Evolutionary conservation across 2,888 invertebrate genomes (phyloP), one percentile per base, ranked within the genome.

Genomic region (Cartodere bifasciata): DNA sequence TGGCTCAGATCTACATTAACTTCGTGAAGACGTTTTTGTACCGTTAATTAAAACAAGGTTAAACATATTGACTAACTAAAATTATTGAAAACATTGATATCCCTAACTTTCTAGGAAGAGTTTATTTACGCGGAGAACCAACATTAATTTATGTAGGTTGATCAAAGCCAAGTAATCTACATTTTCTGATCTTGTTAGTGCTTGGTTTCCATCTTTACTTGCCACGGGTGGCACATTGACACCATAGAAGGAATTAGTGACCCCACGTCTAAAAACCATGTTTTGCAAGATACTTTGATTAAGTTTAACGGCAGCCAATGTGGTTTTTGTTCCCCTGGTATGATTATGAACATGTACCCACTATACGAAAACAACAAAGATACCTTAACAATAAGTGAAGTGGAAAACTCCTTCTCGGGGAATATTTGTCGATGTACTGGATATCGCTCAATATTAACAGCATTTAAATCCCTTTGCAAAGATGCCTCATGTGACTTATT

Each of bases 371-470:
- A 46, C 13, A 48, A 60, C 4, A 56, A 26, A 16, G 20, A 7
- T 20, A 30, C 40, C 4, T 41, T 69, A 27, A 68, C 68, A 1
- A 65, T 67, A 64, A 59, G 65, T 41, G 68, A 76, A 43, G 65
- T 79, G 7, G 81, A 81, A 50, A 70, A 77, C 43, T 67, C 72
- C 0, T 74, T 81, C 40, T 77, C 72, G 4, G 73, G 79, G 32
- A 79, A 80, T 44, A 67, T 77, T 11, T 82, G 82, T 40, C 62
- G 82, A 35, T 83, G 82, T 47, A 82, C 82, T 1, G 75, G 75
- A 0, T 74, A 68, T 40, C 58, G 75, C 28, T 64, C 75, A 1
- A 76, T 77, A 28, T 39, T 69, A 15, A 68, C 73, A 22, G 74
- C 75, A 2, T 73, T 76, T 50, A 75, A 75, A 48, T 65, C 65